Base-by-base conservation (phyloP, 2,797 vertebrate genomes). In the Tangara arthus region DNA sequence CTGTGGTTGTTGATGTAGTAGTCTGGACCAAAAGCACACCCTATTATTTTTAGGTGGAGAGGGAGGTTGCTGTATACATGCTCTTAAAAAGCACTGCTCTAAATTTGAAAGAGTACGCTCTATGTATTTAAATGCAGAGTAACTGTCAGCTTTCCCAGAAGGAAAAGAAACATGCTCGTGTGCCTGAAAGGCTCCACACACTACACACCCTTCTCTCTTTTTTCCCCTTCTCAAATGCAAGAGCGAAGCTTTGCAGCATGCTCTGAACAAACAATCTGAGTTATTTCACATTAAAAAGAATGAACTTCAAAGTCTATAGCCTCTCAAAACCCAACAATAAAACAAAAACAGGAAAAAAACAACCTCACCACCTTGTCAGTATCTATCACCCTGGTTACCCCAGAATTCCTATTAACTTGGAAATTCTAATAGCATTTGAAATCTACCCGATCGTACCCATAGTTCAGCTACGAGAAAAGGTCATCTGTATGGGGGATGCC, bases 371-470 rank as follows among this genome's bases (percentile, higher is more conserved):
- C 7, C 21, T 60, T 68, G 20, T 85, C 56, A 86, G 37, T 17
- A 71, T 16, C 39, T 42, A 61, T 57, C 28, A 76, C 7, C 9
- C 30, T 24, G 53, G 35, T 65, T 76, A 73, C 20, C 84, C 12
- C 11, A 65, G 76, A 78, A 75, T 56, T 32, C 11, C 80, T 56
- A 20, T 30, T 66, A 82, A 61, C 26, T 9, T 44, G 39, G 42
- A 72, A 71, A 59, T 75, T 63, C 42, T 81, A 57, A 79, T 0
- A 63, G 49, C 7, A 3, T 68, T 76, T 3, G 4, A 73, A 83
- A 83, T 61, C 39, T 39, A 57, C 16, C 16, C 0, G 0, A 39
- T 42, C 1, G 2, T 44, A 61, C 8, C 47, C 9, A 30, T 5
- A 77, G 70, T n/a, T 77, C 32, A 68, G 14, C 14, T 47, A 19